phyloP scores from a whole-genome alignment of 1,140 invertebrate genomes.

The Bilobella aurantiaca region DNA sequence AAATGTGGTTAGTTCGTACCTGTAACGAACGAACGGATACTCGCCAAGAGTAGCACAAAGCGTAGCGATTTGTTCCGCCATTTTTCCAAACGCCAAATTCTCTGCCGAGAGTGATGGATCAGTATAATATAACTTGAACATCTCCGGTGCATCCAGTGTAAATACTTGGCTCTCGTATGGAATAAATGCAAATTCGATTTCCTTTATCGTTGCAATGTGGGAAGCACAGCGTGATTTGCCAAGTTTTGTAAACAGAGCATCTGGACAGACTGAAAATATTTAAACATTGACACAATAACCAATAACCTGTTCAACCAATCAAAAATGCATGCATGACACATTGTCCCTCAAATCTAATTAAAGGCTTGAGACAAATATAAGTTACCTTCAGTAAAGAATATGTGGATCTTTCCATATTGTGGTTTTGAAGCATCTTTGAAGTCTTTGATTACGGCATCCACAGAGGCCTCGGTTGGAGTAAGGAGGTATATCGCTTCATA shows the following conservation, averaged over 20 bases:
- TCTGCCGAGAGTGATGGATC: constrained; percentile 68
- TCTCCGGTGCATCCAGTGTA: constrained; percentile 89
- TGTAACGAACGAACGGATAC: constrained; percentile 92
- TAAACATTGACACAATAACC: background rate
- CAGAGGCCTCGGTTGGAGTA: constrained; percentile 16
- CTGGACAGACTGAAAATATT: constrained; percentile 58
- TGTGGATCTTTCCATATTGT: constrained; percentile 14
- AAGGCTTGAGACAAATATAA: constrained; percentile 2
- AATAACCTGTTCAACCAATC: too few relatives aligned
- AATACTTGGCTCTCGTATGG: constrained; percentile 99
- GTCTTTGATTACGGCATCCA: constrained; percentile 20
- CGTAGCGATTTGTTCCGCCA: constrained; percentile 96
- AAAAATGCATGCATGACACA: too few relatives aligned
- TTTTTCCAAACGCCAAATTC: constrained; percentile 52
- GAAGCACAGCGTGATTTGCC: constrained; percentile 88
- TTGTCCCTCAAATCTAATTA: too few relatives aligned
- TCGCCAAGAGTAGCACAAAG: constrained; percentile 96
- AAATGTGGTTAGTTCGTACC: constrained; percentile 43
- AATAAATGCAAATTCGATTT: constrained; percentile 99
- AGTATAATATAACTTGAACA: constrained; percentile 93
- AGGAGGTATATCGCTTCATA: constrained; percentile 32
- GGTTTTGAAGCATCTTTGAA: constrained; percentile 6
- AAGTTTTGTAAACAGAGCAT: constrained; percentile 88
- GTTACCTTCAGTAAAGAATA: constrained; percentile 28
- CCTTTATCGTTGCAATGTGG: constrained; percentile 97